phyloP scores from a whole-genome alignment of 2,797 vertebrate species.

The Holocentrus rufus region DNA sequence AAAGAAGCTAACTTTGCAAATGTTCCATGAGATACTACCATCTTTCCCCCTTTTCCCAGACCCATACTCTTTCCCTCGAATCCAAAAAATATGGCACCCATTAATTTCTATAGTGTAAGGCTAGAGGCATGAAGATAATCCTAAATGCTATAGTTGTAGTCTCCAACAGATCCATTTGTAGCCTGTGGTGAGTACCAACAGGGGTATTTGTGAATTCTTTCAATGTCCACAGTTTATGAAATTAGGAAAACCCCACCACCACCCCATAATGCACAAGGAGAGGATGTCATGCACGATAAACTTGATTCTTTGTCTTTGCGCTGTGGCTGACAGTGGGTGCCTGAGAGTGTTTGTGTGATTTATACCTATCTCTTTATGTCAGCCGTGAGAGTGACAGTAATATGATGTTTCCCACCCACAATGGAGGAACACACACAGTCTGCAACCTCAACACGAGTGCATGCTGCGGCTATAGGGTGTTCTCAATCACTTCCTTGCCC shows the following conservation, averaged over 20 bases:
- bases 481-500: conserved; percentile 64
- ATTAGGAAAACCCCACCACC: conserved; percentile 35
- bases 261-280: background rate
- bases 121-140: conserved; percentile 23
- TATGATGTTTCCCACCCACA: conserved; percentile 78
- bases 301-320: conserved; percentile 52
- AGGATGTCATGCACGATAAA: conserved; percentile 58
- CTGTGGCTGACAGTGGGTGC: conserved; percentile 33
- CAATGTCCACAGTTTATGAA: conserved; percentile 51
- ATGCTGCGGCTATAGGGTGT: conserved; percentile 61
- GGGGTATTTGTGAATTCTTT: conserved; percentile 42
- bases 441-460: conserved; percentile 69
- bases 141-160: conserved; percentile 27
- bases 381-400: conserved; percentile 74
- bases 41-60: background rate
- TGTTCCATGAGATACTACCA: background rate
- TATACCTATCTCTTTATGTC: conserved; percentile 67
- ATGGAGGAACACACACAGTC: conserved; percentile 74
- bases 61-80: background rate
- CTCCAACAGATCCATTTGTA: conserved; percentile 34
- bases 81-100: conserved; percentile 14
- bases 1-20: conserved; percentile 15
- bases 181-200: conserved; percentile 47
- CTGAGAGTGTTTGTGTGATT: conserved; percentile 54
- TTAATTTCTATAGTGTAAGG: conserved; percentile 33